Percentiles rank a stretch among this genome's conserved stretches.
These are phyloP conservation scores for Equus przewalskii DNA, from an alignment of 2,113 vertebrate genomes.

Conservation along the genomic window DNA sequence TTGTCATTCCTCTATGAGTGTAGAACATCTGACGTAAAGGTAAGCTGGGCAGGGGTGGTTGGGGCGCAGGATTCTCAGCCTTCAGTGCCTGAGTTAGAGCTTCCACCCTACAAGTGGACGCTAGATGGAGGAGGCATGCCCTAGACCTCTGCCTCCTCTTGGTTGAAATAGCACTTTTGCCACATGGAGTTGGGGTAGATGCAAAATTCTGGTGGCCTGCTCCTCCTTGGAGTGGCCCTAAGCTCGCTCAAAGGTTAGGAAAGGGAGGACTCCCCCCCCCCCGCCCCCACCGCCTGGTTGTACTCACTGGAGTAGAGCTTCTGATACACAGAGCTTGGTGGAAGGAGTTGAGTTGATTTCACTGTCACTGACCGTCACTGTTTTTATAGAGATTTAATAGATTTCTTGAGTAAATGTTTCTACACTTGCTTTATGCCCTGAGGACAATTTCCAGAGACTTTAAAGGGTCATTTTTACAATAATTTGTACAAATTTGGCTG, in stretches of 20 bases:
- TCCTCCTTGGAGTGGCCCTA: background rate
- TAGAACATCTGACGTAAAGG: background rate
- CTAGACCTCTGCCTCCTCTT: background rate
- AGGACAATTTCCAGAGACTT: background rate
- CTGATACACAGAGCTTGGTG: background rate
- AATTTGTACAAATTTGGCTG: background rate
- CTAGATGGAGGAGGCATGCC: background rate
- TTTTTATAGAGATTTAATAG: background rate
- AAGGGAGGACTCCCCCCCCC: too few relatives aligned
- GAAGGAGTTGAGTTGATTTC: background rate
- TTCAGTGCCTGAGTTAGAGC: background rate
- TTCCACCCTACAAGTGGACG: background rate
- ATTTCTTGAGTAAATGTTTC: background rate
- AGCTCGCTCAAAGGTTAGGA: background rate
- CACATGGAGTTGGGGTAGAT: fast-evolving
- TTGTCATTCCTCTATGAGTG: background rate
- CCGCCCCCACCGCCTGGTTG: too few relatives aligned
- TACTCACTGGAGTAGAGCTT: background rate
- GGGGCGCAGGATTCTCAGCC: background rate
- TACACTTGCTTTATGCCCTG: background rate
- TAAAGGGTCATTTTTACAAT: background rate
- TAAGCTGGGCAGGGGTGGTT: background rate
- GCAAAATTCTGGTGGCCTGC: background rate
- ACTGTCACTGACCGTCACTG: background rate
- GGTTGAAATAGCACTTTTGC: background rate